Base-by-base conservation (phyloP, 2,888 invertebrate species). In the Chrysolina americana region DNA sequence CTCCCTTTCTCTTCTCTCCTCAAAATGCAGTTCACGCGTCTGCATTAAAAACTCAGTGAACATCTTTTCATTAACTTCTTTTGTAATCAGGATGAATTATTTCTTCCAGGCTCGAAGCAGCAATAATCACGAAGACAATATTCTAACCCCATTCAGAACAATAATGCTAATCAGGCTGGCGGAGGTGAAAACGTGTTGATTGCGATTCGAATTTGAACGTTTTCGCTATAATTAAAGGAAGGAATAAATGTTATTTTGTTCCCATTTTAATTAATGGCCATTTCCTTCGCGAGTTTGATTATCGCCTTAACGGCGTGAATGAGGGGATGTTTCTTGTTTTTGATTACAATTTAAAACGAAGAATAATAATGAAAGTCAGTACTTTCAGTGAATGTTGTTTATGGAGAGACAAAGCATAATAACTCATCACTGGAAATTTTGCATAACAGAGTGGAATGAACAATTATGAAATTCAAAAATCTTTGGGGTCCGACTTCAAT, bases 161-260 rank as follows among this genome's bases (percentile, higher is more conserved):
- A 75, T 69, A 66, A 72, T 72, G 75, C 63, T 75, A 71, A 75
- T 71, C 65, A 65, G 62, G 65, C 23, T 59, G 21, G 50, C 48
- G 68, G 19, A 71, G 71, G 69, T 50, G 69, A 69, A 41, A 72
- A 69, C 68, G 75, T 65, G 75, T 69, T 75, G 62, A 75, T 72
- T 68, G 69, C 68, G 48, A 73, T 76, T 76, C 68, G 48, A 71
- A 77, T 74, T 72, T 71, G 68, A 73, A 78, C 68, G 74, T 69
- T 74, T 28, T 59, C 28, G 68, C 23, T 19, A 68, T 50, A 74
- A 76, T 76, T 76, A 76, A 76, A 74, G 70, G 70, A 73, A 64
- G 64, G 70, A 68, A 74, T 68, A 63, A 76, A 74, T 76, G 76
- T 71, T 66, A 53, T 48, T 53, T 71, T 41, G 71, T 65, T 62